Conservation (phyloP, 2,888 invertebrate species). For the Napeogenes inachia region DNA sequence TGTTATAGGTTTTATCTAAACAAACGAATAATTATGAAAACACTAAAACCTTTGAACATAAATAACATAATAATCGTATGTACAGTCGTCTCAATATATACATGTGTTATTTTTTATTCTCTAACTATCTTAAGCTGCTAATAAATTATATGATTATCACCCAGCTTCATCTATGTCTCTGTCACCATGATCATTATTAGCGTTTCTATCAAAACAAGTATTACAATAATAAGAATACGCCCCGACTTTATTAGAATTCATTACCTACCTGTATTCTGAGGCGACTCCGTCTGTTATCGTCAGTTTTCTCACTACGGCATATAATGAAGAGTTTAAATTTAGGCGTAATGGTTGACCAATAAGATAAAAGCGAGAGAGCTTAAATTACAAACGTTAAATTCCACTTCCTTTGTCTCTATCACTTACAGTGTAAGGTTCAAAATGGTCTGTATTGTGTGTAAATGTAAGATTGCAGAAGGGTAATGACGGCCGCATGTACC, state of each 20-base stretch:
- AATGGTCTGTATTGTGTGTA: conserved; percentile 32
- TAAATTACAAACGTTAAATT: conserved; percentile 43
- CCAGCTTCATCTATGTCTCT: conserved; percentile 42
- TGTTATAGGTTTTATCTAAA: conserved; percentile 13
- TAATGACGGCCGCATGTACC: conserved; percentile 75
- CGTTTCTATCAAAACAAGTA: conserved; percentile 45
- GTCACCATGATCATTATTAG: conserved; percentile 46
- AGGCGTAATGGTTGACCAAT: conserved; percentile 77
- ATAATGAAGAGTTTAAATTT: conserved; percentile 78
- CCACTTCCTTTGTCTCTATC: conserved; percentile 33
- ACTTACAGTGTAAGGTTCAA: conserved; percentile 38
- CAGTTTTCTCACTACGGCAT: conserved; percentile 72
- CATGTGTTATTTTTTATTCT: conserved; percentile 32
- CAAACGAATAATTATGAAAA: conserved; percentile 15
- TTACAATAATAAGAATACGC: conserved; percentile 42
- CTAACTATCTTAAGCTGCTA: conserved; percentile 34
- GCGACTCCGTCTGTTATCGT: conserved; percentile 56
- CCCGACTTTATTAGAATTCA: conserved; percentile 67
- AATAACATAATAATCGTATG: conserved; percentile 21
- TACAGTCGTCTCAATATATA: conserved; percentile 27
- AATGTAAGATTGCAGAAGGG: conserved; percentile 46
- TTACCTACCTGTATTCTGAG: conserved; percentile 72
- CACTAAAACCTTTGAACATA: conserved; percentile 19
- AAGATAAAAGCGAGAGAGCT: conserved; percentile 75
- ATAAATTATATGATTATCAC: conserved; percentile 44